Percentiles rank a stretch among this genome's conserved stretches.
Evolutionary conservation across 2,797 vertebrate species (phyloP).

Genomic region (Myotis myotis): DNA sequence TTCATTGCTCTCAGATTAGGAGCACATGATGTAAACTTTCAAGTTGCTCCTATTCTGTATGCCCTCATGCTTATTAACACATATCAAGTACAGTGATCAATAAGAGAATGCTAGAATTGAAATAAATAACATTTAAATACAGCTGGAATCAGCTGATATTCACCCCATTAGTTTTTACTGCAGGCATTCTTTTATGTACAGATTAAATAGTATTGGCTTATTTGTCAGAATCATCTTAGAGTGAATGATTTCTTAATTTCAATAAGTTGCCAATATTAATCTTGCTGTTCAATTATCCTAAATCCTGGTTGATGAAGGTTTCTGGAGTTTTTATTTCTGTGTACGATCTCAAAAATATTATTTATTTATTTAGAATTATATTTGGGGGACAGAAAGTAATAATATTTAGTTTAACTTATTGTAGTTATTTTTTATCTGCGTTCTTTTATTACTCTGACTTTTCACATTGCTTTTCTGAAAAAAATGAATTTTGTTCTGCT

Average conservation of each 20-base stretch:
- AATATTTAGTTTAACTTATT: background rate
- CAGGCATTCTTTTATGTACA: background rate
- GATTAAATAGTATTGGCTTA: background rate
- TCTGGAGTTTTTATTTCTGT: background rate
- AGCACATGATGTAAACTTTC: background rate
- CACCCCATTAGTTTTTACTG: slow-evolving; percentile 31
- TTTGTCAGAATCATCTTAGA: slow-evolving; percentile 19
- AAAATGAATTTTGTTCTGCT: background rate
- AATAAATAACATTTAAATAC: background rate
- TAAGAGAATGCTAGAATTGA: background rate
- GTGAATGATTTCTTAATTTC: slow-evolving; percentile 17
- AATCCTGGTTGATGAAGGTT: slow-evolving; percentile 4
- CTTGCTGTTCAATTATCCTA: background rate
- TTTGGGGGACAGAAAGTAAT: background rate
- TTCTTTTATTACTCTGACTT: background rate
- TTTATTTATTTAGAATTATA: background rate
- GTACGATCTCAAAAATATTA: background rate
- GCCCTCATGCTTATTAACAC: background rate
- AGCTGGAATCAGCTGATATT: background rate
- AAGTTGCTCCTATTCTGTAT: background rate
- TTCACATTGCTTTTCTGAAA: background rate
- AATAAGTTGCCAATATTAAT: background rate
- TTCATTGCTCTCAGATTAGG: background rate
- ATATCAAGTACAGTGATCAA: background rate
- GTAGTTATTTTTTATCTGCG: background rate